These are phyloP conservation scores for Sternarchorhynchus goeldii DNA, from an alignment of 2,797 vertebrate species.

Conservation along the genomic window DNA sequence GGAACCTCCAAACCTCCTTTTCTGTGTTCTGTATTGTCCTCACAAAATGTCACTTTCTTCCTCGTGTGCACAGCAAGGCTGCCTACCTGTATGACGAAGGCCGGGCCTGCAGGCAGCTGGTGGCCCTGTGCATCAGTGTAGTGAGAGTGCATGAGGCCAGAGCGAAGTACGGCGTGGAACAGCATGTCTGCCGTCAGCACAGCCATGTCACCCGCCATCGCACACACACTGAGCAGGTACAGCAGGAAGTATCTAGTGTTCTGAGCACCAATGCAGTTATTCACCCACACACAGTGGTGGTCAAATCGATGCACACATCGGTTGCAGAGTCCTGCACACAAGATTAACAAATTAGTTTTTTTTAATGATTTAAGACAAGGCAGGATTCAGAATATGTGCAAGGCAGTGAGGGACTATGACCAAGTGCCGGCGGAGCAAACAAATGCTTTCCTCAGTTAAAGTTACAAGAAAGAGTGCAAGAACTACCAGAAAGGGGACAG, in stretches of 20 bases:
- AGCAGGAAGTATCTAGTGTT: constrained; percentile 85
- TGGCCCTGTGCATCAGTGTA: constrained; percentile 81
- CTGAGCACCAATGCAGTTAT: constrained; percentile 91
- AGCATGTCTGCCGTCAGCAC: constrained; percentile 77
- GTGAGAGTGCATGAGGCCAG: constrained; percentile 72
- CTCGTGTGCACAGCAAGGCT: background rate
- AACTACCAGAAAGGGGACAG: too few relatives aligned
- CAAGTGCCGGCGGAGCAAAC: too few relatives aligned
- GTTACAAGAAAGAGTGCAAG: too few relatives aligned
- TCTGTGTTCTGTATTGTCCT: too few relatives aligned
- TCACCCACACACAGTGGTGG: constrained; percentile 97
- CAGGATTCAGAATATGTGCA: too few relatives aligned
- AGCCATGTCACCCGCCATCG: constrained; percentile 73
- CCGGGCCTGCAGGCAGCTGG: constrained; percentile 70
- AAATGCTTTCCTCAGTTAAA: too few relatives aligned
- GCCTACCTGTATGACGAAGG: constrained; percentile 85
- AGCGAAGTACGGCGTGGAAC: constrained; percentile 74
- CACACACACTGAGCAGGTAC: constrained; percentile 83
- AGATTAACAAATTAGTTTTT: background rate
- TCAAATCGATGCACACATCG: constrained; percentile 91
- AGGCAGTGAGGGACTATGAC: too few relatives aligned
- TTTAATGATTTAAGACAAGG: too few relatives aligned
- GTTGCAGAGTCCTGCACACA: constrained; percentile 81
- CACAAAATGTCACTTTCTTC: too few relatives aligned
- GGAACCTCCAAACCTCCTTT: too few relatives aligned